phyloP scores from a whole-genome alignment of 2,113 vertebrate genomes.

The Myiozetetes cayanensis region DNA sequence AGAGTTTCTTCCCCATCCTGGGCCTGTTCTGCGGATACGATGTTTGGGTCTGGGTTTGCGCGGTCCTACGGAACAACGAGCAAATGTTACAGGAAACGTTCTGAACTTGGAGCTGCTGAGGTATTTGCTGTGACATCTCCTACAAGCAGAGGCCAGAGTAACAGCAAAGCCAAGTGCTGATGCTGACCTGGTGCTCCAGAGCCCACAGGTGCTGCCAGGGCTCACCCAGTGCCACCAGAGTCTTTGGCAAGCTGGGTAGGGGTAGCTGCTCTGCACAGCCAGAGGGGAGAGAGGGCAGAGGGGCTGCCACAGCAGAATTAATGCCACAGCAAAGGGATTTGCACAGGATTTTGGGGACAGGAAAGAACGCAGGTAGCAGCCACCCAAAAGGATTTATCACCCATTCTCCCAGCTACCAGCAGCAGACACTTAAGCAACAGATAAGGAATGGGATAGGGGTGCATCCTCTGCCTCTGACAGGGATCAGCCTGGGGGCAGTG shows the following conservation, averaged over 20 bases:
- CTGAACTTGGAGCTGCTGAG: background rate
- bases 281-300: accelerated
- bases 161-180: background rate
- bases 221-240: background rate
- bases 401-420: background rate
- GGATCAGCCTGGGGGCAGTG: accelerated
- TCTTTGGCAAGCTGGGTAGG: accelerated
- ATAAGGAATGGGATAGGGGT: accelerated
- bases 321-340: background rate
- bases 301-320: accelerated
- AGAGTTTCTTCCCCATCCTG: background rate
- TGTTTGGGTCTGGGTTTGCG: background rate
- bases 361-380: background rate
- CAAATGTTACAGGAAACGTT: background rate
- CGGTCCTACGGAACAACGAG: background rate
- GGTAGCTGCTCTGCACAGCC: accelerated
- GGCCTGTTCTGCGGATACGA: background rate
- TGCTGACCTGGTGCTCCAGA: background rate
- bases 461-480: background rate
- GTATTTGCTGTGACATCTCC: background rate
- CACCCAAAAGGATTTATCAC: background rate
- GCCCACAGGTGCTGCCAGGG: background rate
- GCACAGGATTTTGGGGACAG: background rate
- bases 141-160: background rate
- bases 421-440: background rate